phyloP scores from a whole-genome alignment of 2,113 vertebrate genomes.

The Brachypodius melanocephalos region DNA sequence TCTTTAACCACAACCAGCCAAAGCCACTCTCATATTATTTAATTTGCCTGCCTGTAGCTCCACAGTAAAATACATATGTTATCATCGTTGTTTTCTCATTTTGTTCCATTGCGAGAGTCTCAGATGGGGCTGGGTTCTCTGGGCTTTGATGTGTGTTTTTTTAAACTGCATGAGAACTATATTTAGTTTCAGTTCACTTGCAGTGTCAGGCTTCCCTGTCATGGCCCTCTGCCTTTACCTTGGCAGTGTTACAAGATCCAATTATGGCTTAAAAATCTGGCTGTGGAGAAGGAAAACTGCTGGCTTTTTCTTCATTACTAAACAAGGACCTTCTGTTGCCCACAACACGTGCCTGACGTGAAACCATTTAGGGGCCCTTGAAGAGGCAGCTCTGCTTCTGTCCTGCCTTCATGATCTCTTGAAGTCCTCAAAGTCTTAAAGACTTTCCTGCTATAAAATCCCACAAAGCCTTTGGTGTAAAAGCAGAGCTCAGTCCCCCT shows the following conservation, averaged over 20 bases:
- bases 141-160: slow-evolving; percentile 57
- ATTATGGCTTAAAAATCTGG: slow-evolving; percentile 75
- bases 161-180: slow-evolving; percentile 64
- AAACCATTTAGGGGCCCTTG: slow-evolving; percentile 29
- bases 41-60: neutral
- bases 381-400: slow-evolving; percentile 4
- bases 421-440: slow-evolving; percentile 8
- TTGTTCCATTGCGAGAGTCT: slow-evolving; percentile 23
- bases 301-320: slow-evolving; percentile 71
- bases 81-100: slow-evolving; percentile 32
- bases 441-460: neutral
- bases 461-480: neutral
- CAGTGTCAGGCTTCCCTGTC: slow-evolving; percentile 65
- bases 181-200: slow-evolving; percentile 74
- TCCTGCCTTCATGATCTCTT: slow-evolving; percentile 7
- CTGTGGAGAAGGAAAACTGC: slow-evolving; percentile 64
- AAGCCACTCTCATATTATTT: neutral
- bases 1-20: slow-evolving; percentile 27
- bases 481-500: neutral
- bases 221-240: slow-evolving; percentile 68
- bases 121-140: neutral
- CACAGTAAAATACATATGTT: slow-evolving; percentile 13
- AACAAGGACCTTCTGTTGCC: slow-evolving; percentile 76
- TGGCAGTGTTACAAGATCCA: slow-evolving; percentile 73
- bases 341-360: slow-evolving; percentile 46